Conservation (phyloP, 23 tunicate genomes). For the Halocynthia aurantium region DNA sequence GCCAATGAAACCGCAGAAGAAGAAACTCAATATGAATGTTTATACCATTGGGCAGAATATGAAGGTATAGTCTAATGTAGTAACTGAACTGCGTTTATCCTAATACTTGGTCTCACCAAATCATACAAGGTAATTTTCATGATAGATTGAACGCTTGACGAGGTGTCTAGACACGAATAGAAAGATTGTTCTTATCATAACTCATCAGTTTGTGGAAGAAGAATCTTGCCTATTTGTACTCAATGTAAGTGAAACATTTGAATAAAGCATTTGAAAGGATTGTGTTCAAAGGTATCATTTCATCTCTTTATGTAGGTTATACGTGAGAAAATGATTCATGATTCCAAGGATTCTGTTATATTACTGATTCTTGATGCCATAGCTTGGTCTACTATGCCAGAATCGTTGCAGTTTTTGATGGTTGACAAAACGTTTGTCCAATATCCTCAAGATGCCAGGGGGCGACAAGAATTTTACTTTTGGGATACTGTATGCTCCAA, state of each 20-base stretch:
- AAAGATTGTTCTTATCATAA: slow-evolving; percentile 43
- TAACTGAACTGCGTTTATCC: neutral
- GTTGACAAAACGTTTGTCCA: slow-evolving; percentile 79
- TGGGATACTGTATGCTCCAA: slow-evolving; percentile 68
- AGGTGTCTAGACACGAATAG: slow-evolving; percentile 54
- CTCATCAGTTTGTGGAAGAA: slow-evolving; percentile 64
- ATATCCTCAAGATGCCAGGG: slow-evolving; percentile 57
- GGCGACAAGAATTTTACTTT: slow-evolving; percentile 64
- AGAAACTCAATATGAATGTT: slow-evolving; percentile 55
- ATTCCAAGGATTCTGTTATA: slow-evolving; percentile 60
- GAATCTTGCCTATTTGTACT: slow-evolving; percentile 61
- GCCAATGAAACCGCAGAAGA: slow-evolving; percentile 7
- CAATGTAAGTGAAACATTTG: slow-evolving; percentile 32
- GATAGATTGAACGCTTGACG: slow-evolving; percentile 59
- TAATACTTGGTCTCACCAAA: neutral
- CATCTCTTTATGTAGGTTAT: slow-evolving; percentile 32
- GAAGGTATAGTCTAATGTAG: slow-evolving; percentile 13
- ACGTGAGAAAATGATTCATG: slow-evolving; percentile 28
- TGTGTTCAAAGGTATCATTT: slow-evolving; percentile 2
- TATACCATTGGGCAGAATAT: slow-evolving; percentile 78
- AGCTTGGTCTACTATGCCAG: slow-evolving; percentile 66
- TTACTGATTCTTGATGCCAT: slow-evolving; percentile 54
- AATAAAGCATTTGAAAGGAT: neutral
- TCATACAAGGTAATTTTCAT: neutral
- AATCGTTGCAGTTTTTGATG: slow-evolving; percentile 42